These are phyloP conservation scores for Brachypodius melanocephalos DNA, from an alignment of 2,113 vertebrate genomes.

Conservation along the genomic window DNA sequence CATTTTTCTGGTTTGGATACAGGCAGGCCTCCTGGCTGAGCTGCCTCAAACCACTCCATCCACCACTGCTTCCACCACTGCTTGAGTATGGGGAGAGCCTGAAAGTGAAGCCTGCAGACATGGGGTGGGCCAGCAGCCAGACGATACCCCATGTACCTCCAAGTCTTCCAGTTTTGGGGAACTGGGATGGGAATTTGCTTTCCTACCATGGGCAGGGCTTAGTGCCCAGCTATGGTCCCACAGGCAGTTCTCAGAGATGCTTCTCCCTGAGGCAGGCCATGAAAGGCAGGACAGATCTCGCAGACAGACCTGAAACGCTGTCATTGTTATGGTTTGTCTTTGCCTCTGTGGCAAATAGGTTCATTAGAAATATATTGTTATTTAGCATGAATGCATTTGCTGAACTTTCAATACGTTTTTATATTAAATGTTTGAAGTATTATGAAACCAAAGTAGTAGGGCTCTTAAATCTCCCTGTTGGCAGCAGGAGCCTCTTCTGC, in stretches of 20 bases:
- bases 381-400: background rate
- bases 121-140: background rate
- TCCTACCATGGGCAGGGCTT: background rate
- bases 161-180: background rate
- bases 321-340: background rate
- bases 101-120: background rate
- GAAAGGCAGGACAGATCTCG: background rate
- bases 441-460: background rate
- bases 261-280: background rate
- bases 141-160: background rate
- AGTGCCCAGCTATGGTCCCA: accelerated
- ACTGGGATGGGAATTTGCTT: background rate
- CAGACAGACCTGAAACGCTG: background rate
- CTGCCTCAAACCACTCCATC: background rate
- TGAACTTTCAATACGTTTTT: background rate
- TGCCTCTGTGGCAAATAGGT: background rate
- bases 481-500: background rate
- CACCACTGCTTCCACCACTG: background rate
- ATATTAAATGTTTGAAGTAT: background rate
- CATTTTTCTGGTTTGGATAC: background rate
- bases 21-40: background rate
- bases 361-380: background rate
- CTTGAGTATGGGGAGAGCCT: background rate
- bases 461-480: background rate
- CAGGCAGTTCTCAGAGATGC: background rate